Evolutionary conservation across 2,888 invertebrate species (phyloP).

Genomic region (Metacarcinus magister): DNA sequence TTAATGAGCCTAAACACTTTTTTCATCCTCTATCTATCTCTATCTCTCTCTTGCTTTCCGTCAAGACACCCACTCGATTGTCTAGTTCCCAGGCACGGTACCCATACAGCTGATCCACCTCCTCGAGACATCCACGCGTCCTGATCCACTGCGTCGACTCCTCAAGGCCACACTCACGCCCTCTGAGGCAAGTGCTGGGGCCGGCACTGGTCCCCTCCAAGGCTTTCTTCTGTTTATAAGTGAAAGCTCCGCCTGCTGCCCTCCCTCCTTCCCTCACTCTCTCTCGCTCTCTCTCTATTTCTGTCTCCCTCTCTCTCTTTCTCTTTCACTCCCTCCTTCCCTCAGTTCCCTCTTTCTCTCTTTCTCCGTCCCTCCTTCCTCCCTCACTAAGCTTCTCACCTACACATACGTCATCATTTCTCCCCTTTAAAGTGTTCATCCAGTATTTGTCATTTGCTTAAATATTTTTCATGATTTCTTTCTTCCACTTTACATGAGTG

Average conservation of each 20-base stretch:
- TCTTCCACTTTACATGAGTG: background rate
- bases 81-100: background rate
- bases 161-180: constrained; percentile 40
- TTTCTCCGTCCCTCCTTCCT: background rate
- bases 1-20: background rate
- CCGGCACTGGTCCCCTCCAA: constrained; percentile 59
- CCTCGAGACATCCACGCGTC: constrained; percentile 6
- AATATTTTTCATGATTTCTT: background rate
- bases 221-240: constrained; percentile 64
- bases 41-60: background rate
- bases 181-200: constrained; percentile 51
- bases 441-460: constrained; percentile 42
- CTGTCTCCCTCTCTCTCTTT: background rate
- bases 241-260: constrained; percentile 52
- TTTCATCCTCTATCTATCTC: background rate
- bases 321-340: background rate
- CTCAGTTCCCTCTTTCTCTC: background rate
- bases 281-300: constrained; percentile 32
- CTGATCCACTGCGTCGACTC: constrained; percentile 48
- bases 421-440: constrained; percentile 67
- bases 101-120: background rate
- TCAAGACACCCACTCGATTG: background rate
- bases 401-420: constrained; percentile 73
- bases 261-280: constrained; percentile 56
- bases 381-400: constrained; percentile 61